These are phyloP conservation scores for Monopis laevigella DNA, from an alignment of 2,888 invertebrate genomes.

Conservation along the genomic window DNA sequence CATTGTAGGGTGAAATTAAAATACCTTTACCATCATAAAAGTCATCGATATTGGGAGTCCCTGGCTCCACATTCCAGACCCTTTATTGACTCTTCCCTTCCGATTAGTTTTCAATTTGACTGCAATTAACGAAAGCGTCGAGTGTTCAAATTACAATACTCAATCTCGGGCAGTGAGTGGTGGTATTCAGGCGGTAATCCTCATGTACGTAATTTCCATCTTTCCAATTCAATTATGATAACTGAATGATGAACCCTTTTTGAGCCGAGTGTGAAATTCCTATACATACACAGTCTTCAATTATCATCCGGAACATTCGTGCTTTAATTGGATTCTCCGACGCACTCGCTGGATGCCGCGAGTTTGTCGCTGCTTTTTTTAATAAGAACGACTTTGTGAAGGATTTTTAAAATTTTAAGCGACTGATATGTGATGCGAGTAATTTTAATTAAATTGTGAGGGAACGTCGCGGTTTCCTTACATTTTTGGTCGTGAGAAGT, in stretches of 20 bases:
- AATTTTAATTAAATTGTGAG: conserved; percentile 6
- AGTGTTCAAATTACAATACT: neutral
- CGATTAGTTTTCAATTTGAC: conserved; percentile 11
- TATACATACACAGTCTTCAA: conserved; percentile 36
- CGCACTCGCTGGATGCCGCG: conserved; percentile 31
- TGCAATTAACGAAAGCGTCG: conserved; percentile 11
- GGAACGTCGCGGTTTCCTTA: neutral
- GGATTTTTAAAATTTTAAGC: conserved; percentile 6
- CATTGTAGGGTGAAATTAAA: conserved; percentile 10
- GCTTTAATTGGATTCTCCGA: conserved; percentile 47
- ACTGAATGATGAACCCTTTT: conserved; percentile 19
- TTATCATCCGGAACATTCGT: conserved; percentile 40
- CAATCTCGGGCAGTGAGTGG: conserved; percentile 7
- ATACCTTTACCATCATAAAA: conserved; percentile 8
- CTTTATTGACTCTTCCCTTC: conserved; percentile 10
- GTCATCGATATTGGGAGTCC: conserved; percentile 8
- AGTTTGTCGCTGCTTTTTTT: conserved; percentile 2
- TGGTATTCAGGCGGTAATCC: conserved; percentile 8
- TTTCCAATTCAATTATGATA: conserved; percentile 13
- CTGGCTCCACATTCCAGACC: neutral
- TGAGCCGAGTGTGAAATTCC: conserved; percentile 33
- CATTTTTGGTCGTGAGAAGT: too few species aligned
- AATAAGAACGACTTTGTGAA: conserved; percentile 1
- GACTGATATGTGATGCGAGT: conserved; percentile 2
- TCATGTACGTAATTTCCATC: conserved; percentile 10